These are phyloP conservation scores for Nipponia nippon DNA, from an alignment of 2,113 vertebrate species.

Conservation along the genomic window DNA sequence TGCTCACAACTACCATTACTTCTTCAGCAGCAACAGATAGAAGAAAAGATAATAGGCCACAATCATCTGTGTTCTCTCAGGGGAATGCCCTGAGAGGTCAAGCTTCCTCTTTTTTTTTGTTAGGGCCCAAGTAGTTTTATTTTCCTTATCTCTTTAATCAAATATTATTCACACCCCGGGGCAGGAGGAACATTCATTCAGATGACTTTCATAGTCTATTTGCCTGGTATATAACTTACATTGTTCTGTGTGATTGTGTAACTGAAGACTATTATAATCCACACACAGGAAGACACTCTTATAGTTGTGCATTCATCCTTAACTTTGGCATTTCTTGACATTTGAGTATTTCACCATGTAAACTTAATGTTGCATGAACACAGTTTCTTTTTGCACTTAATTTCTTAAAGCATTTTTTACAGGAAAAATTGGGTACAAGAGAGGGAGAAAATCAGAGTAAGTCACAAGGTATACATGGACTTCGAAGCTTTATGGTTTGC, in stretches of 20 bases:
- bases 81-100: background rate
- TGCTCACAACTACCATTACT: background rate
- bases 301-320: background rate
- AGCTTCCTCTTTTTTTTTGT: background rate
- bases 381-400: background rate
- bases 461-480: rapidly evolving
- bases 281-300: background rate
- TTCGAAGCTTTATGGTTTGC: background rate
- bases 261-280: background rate
- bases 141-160: background rate
- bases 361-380: background rate
- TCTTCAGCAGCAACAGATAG: background rate
- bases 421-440: background rate
- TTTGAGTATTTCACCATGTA: background rate
- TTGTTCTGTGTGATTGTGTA: background rate
- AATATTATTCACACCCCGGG: background rate
- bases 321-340: background rate
- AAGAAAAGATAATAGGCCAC: background rate
- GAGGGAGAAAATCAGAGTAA: background rate
- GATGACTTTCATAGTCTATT: background rate
- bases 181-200: background rate
- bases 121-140: background rate
- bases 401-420: background rate
- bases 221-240: background rate
- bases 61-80: background rate